phyloP scores from a whole-genome alignment of 2,797 vertebrate genomes.

The Hafferia zeledoni region DNA sequence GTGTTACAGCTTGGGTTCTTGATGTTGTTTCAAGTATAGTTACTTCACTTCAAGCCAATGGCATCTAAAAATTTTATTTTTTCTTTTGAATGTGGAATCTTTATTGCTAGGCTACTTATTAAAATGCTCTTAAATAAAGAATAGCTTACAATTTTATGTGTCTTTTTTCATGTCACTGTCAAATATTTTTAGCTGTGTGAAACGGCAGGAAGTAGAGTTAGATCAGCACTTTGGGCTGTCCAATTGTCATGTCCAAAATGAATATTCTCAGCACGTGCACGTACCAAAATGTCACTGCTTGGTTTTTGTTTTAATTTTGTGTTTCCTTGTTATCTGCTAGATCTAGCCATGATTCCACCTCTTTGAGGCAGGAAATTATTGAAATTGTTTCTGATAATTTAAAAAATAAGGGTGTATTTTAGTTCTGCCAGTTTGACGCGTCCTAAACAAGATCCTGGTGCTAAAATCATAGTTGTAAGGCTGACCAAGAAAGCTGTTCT shows the following conservation, averaged over 20 bases:
- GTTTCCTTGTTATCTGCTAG: not conserved
- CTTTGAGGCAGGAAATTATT: not conserved
- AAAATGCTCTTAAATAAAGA: not conserved
- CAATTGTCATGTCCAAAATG: not conserved
- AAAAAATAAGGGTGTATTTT: not conserved
- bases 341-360: not conserved
- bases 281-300: not conserved
- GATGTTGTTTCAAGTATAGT: not conserved
- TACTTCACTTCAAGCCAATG: not conserved
- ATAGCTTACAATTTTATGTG: not conserved
- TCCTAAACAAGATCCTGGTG: not conserved
- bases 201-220: not conserved
- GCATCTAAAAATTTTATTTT: not conserved
- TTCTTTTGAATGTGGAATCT: not conserved
- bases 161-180: not conserved
- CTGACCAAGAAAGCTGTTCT: not conserved
- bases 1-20: not conserved
- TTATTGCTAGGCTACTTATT: not conserved
- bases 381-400: not conserved
- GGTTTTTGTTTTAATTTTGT: not conserved
- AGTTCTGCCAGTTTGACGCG: not conserved
- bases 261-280: fast-evolving
- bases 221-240: not conserved
- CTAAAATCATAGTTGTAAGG: not conserved
- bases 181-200: not conserved